A percentile compares a stretch with the other conserved stretches of the same genome.
Evolutionary conservation across 2,888 invertebrate species (phyloP).

Genomic region (Adela reaumurella): DNA sequence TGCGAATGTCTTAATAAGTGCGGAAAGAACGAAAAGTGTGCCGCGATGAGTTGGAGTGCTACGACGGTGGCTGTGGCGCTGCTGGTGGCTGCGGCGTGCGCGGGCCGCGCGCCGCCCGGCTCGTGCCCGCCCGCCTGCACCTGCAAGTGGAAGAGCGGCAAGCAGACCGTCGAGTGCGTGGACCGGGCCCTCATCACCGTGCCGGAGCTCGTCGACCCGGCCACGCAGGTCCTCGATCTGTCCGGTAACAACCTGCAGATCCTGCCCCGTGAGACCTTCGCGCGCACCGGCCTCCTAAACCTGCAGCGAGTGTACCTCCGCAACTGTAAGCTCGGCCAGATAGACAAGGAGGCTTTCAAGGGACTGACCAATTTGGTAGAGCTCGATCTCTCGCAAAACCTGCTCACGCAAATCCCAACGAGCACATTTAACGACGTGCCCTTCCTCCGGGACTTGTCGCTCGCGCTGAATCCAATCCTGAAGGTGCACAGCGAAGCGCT

Average conservation of each 20-base stretch:
- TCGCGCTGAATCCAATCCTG: slow-evolving; percentile 79
- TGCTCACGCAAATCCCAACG: slow-evolving; percentile 76
- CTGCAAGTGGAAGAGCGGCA: slow-evolving; percentile 94
- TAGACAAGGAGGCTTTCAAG: slow-evolving; percentile 79
- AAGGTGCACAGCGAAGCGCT: slow-evolving; percentile 76
- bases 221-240: slow-evolving; percentile 87
- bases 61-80: slow-evolving; percentile 44
- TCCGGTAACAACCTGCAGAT: slow-evolving; percentile 84
- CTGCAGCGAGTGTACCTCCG: slow-evolving; percentile 82
- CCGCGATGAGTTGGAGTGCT: slow-evolving; percentile 28
- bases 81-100: slow-evolving; percentile 33
- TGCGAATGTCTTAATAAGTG: not conserved
- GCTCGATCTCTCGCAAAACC: slow-evolving; percentile 82
- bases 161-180: slow-evolving; percentile 88
- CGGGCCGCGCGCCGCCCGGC: slow-evolving; percentile 49
- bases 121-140: slow-evolving; percentile 75
- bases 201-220: slow-evolving; percentile 81
- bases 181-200: slow-evolving; percentile 79
- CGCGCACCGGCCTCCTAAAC: slow-evolving; percentile 76
- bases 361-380: slow-evolving; percentile 88
- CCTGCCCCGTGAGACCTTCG: slow-evolving; percentile 78
- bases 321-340: slow-evolving; percentile 80
- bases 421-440: slow-evolving; percentile 75
- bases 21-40: not conserved
- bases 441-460: slow-evolving; percentile 74